These are phyloP conservation scores for Campylomormyrus tamandua DNA, from an alignment of 2,113 vertebrate species.

Conservation along the genomic window DNA sequence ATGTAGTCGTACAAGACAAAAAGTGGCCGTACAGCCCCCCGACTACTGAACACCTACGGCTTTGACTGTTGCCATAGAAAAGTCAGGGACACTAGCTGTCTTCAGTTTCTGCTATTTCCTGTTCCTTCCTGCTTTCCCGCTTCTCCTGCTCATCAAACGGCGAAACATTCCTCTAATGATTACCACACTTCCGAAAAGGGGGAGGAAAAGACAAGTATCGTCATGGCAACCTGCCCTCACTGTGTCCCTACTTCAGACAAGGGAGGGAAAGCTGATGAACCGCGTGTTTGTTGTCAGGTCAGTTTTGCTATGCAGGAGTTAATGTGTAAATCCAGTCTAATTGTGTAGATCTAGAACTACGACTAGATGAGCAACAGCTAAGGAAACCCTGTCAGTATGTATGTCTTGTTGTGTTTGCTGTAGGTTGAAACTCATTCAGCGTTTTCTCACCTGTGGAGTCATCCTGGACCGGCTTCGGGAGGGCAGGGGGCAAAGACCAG, in stretches of 20 bases:
- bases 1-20: background rate
- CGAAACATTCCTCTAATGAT: conserved; percentile 1
- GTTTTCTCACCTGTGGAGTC: background rate
- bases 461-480: background rate
- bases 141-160: background rate
- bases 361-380: background rate
- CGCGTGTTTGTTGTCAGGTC: background rate
- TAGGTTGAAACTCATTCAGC: background rate
- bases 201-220: conserved; percentile 10
- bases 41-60: background rate
- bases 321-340: background rate
- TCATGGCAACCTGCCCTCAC: conserved; percentile 9
- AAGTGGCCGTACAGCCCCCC: background rate
- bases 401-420: background rate
- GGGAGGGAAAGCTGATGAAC: conserved; percentile 11
- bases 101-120: background rate
- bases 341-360: background rate
- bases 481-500: background rate
- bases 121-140: background rate
- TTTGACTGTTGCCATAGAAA: conserved; percentile 9
- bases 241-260: background rate
- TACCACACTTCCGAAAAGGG: background rate
- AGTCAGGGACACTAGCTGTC: background rate
- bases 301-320: background rate
- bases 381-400: background rate